A percentile compares a stretch with the other conserved stretches of the same genome.
These are phyloP conservation scores for Pseudanteris insignis DNA, from an alignment of 2,888 invertebrate genomes.

Conservation along the genomic window DNA sequence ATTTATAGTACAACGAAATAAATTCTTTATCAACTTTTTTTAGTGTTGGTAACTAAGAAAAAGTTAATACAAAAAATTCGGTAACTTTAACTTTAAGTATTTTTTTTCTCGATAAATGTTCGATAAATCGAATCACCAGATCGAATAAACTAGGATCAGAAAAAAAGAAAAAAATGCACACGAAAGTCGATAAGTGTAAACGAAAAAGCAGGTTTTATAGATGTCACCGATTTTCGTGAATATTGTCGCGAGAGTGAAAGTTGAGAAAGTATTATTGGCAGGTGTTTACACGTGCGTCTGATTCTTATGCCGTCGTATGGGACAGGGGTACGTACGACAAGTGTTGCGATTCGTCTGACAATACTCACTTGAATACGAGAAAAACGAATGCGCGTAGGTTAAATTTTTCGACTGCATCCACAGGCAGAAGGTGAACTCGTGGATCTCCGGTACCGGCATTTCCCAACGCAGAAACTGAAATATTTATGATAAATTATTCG, in stretches of 20 bases:
- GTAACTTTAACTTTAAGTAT: too few relatives aligned
- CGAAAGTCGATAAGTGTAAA: neutral
- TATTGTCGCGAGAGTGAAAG: conserved; percentile 26
- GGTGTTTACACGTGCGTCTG: conserved; percentile 17
- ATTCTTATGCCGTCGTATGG: conserved; percentile 12
- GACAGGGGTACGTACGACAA: too few relatives aligned
- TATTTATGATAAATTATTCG: too few relatives aligned
- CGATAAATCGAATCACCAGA: too few relatives aligned
- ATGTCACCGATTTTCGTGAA: conserved; percentile 10
- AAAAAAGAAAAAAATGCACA: neutral
- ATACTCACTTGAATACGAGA: conserved; percentile 70
- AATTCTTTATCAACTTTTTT: too few relatives aligned
- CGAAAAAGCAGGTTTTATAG: neutral
- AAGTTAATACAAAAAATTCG: too few relatives aligned
- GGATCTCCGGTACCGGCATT: conserved; percentile 67
- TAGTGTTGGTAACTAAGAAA: too few relatives aligned
- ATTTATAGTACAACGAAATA: too few relatives aligned
- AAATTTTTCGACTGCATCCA: conserved; percentile 69
- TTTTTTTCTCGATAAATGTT: too few relatives aligned
- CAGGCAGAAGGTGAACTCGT: conserved; percentile 70
- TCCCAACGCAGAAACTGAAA: conserved; percentile 69
- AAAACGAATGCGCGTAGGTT: conserved; percentile 68
- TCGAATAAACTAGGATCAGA: neutral
- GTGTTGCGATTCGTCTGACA: too few relatives aligned
- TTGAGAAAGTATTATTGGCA: conserved; percentile 35